Conservation (phyloP, 1,140 invertebrate species). For the Drosophila nasuta region DNA sequence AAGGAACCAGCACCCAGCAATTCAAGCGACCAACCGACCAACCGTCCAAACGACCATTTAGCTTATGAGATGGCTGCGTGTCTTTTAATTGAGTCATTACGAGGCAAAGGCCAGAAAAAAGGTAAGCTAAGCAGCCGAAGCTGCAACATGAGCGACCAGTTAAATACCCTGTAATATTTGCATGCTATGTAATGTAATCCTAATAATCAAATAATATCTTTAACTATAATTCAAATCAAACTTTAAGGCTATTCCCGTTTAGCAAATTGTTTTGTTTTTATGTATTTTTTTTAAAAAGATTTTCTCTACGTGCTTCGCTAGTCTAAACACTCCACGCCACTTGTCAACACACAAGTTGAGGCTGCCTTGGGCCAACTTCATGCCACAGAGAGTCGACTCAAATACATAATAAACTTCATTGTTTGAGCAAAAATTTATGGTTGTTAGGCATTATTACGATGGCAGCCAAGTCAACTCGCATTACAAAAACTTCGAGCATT, state of each 20-base stretch:
- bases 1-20: background rate
- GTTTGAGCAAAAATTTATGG: constrained; percentile 48
- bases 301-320: no score
- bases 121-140: constrained; percentile 12
- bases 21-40: background rate
- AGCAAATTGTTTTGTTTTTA: no score
- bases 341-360: constrained; percentile 9
- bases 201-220: no score
- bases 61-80: constrained; percentile 60
- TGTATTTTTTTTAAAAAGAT: no score
- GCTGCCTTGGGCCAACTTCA: constrained; percentile 2
- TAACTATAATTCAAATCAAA: no score
- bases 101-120: constrained; percentile 42
- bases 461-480: constrained; percentile 47
- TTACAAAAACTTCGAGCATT: constrained; percentile 55
- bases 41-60: constrained; percentile 30
- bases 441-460: constrained; percentile 45
- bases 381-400: constrained; percentile 6
- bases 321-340: no score
- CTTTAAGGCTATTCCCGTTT: no score
- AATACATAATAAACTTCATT: constrained; percentile 54
- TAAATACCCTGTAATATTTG: constrained; percentile 4
- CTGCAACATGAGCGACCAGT: background rate
- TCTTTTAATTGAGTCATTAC: constrained; percentile 80
- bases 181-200: no score